A percentile compares a stretch with the other conserved stretches of the same genome.
These are phyloP conservation scores for Drosophila kanekoi DNA, from an alignment of 2,888 invertebrate genomes.

Conservation along the genomic window DNA sequence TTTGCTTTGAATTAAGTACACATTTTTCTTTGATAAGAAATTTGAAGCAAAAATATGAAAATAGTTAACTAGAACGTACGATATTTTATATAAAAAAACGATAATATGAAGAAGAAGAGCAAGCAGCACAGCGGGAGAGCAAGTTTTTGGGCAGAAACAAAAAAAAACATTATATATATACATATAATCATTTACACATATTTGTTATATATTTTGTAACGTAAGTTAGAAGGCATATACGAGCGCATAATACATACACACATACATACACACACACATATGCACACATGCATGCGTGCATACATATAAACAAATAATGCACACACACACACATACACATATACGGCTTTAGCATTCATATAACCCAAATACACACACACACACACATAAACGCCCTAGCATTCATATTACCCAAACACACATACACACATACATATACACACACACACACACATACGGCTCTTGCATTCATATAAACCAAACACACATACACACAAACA, in stretches of 20 bases:
- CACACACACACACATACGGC: conserved; percentile 23
- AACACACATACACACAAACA: conserved; percentile 17
- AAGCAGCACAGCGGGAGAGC: conserved; percentile 32
- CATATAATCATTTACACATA: conserved; percentile 72
- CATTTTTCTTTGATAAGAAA: too few relatives aligned
- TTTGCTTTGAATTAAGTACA: conserved; percentile 9
- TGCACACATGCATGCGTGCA: too few relatives aligned
- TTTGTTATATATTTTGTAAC: conserved; percentile 80
- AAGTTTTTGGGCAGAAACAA: conserved; percentile 31
- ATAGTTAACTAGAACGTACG: conserved; percentile 23
- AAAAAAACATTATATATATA: conserved; percentile 66
- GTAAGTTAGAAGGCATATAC: conserved; percentile 72
- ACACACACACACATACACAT: conserved; percentile 20
- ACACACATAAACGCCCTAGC: conserved; percentile 29
- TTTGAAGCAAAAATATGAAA: too few relatives aligned
- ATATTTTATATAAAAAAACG: conserved; percentile 36
- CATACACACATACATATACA: conserved; percentile 35
- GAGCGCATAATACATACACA: conserved; percentile 35
- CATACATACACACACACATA: conserved; percentile 29
- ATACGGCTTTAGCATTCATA: too few relatives aligned
- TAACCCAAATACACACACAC: conserved; percentile 26
- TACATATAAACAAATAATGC: too few relatives aligned
- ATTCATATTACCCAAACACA: too few relatives aligned
- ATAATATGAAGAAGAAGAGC: not conserved
- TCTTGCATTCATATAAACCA: conserved; percentile 29